Conservation (phyloP, 2,797 vertebrate genomes). For the Poliocrania exsul region DNA sequence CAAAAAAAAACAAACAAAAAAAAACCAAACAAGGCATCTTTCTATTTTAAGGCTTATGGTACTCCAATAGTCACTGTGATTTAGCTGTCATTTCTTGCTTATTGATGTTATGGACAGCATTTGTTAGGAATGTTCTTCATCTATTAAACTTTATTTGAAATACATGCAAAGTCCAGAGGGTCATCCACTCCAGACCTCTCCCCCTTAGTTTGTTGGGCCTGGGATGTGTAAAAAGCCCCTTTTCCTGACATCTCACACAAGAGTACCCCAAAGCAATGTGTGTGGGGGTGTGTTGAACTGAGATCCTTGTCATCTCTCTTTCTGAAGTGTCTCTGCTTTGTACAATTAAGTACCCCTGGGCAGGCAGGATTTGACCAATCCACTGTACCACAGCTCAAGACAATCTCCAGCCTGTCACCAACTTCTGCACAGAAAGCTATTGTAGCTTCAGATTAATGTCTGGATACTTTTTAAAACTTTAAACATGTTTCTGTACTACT, state of each 20-base stretch:
- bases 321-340: not conserved
- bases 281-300: too few relatives aligned
- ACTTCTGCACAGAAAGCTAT: not conserved
- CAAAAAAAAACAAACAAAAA: not conserved
- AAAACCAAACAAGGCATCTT: too few relatives aligned
- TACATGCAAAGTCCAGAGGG: not conserved
- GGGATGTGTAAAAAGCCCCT: not conserved
- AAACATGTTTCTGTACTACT: not conserved
- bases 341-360: accelerated
- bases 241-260: not conserved
- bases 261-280: not conserved
- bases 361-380: not conserved
- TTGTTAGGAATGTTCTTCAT: not conserved
- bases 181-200: not conserved
- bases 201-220: not conserved
- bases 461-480: not conserved
- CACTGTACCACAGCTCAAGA: not conserved
- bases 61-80: not conserved
- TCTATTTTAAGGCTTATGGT: not conserved
- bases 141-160: not conserved
- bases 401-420: not conserved
- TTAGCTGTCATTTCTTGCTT: not conserved
- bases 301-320: not conserved
- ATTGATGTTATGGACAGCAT: not conserved
- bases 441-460: not conserved